Base-by-base conservation (phyloP, 1,140 invertebrate genomes). In the Brachionus angularis region DNA sequence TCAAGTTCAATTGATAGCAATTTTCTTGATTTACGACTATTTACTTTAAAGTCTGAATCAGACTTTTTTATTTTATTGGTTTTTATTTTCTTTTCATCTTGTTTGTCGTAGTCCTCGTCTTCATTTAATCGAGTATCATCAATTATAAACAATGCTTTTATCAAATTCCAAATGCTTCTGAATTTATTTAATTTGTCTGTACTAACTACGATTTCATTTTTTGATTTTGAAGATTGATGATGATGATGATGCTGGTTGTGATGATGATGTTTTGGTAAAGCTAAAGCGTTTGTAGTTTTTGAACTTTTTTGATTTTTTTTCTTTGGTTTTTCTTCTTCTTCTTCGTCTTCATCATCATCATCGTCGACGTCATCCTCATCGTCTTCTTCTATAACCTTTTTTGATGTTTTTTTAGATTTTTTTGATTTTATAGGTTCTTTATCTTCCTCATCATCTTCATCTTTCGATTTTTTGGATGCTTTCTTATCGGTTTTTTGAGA, bases 1-100 rank as follows among this genome's bases (percentile, higher is more conserved):
- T 73, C 76, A 73, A 80, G 77, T 14, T 76, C 72, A 46, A 73
- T 77, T 74, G 33, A 74, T 74, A 72, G 73, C 73, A 47, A 47
- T 76, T 71, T 31, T 44, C 72, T 14, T 78, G 76, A 27, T 73
- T 61, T 61, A 75, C 39, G 55, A 79, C 75, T 29, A 76, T 18
- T 75, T 74, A 71, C 76, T 76, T 23, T 69, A 16, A 53, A 70
- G 36, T 73, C 72, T 12, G 58, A 50, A 52, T 74, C 74, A 21
- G 18, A 42, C 27, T 73, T 62, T 55, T 72, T 49, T 33, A 44
- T 39, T 34, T 67, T 71, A 10, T 44, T 16, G 53, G n/a, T 8
- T 72, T n/a, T n/a, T n/a, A n/a, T n/a, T n/a, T n/a, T 33, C 5
- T n/a, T n/a, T 16, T 69, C 36, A 67, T 71, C n/a, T n/a, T n/a